These are phyloP conservation scores for Lutjanus argentimaculatus DNA, from an alignment of 2,797 vertebrate genomes.

Conservation along the genomic window DNA sequence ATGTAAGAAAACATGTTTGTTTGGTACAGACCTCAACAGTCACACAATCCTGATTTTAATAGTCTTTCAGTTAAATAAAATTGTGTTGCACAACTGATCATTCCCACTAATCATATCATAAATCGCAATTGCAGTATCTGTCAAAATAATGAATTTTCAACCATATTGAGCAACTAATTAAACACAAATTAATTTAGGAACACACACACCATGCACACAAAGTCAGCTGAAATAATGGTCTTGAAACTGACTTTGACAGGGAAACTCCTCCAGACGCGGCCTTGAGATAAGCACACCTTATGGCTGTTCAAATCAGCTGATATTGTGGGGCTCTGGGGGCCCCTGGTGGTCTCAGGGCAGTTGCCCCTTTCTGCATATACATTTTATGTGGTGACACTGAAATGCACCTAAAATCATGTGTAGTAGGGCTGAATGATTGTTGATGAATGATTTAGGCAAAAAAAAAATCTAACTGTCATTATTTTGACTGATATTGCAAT, in stretches of 20 bases:
- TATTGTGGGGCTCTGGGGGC: constrained; percentile 22
- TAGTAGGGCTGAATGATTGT: no score
- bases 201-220: not conserved
- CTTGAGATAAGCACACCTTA: not conserved
- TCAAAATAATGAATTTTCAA: no score
- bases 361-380: not conserved
- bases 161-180: not conserved
- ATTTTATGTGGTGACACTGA: not conserved
- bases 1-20: no score
- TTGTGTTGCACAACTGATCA: no score
- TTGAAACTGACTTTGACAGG: not conserved
- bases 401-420: not conserved
- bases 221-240: not conserved
- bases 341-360: constrained; percentile 30
- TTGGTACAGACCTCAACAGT: no score
- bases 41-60: no score
- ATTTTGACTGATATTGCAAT: no score
- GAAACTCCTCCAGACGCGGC: not conserved
- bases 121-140: no score
- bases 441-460: no score
- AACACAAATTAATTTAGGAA: not conserved
- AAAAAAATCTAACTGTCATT: no score
- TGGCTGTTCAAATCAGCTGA: not conserved
- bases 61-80: no score
- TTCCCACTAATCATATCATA: no score